Evolutionary conservation across 2,797 vertebrate genomes (phyloP).

Genomic region (Alcedo quadribrachys): DNA sequence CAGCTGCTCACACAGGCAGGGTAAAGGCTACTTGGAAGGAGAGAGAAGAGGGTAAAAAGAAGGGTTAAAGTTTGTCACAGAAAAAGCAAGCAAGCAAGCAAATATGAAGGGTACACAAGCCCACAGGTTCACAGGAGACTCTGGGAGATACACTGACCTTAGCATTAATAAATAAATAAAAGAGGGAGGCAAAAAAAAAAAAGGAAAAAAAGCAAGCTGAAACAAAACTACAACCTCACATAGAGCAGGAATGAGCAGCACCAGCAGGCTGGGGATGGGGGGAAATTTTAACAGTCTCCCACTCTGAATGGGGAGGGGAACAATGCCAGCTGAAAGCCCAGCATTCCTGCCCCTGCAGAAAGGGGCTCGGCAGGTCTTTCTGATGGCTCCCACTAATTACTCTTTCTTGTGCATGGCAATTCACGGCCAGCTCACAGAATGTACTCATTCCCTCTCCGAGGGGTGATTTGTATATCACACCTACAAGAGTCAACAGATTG

Average conservation of each 20-base stretch:
- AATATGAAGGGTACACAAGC: accelerated
- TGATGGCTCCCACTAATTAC: constrained; percentile 47
- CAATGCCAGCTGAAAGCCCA: constrained; percentile 46
- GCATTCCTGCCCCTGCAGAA: constrained; percentile 44
- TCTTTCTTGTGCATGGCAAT: neutral
- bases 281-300: constrained; percentile 43
- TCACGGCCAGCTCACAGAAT: neutral
- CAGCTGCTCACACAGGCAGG: constrained; percentile 70
- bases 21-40: constrained; percentile 73
- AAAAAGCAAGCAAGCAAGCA: neutral
- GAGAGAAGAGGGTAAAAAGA: constrained; percentile 61
- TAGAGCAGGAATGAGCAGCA: constrained; percentile 27
- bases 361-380: constrained; percentile 33
- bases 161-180: neutral
- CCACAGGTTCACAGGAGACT: neutral
- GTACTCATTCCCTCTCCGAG: neutral
- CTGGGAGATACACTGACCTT: neutral
- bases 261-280: neutral
- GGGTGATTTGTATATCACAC: neutral
- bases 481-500: neutral
- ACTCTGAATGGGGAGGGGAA: constrained; percentile 62
- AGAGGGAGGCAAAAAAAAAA: neutral
- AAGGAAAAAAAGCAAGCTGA: neutral
- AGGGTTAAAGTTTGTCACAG: constrained; percentile 32
- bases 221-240: neutral